These are phyloP conservation scores for Leucoma salicis DNA, from an alignment of 2,888 invertebrate species.

Conservation along the genomic window DNA sequence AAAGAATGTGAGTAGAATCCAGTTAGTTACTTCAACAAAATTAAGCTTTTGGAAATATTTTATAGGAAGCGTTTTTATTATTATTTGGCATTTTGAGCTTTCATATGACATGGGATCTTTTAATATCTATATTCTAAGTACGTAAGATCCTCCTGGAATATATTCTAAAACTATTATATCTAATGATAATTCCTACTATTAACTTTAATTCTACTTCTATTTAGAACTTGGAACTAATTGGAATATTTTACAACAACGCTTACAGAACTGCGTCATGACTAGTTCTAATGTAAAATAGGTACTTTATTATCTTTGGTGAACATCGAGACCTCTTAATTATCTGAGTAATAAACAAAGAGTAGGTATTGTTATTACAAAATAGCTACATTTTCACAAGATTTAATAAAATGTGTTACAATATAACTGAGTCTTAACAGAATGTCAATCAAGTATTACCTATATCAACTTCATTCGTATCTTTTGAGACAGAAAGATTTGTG, in stretches of 20 bases:
- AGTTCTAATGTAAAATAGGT: constrained; percentile 16
- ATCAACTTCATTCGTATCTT: too few species aligned
- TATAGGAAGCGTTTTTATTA: neutral
- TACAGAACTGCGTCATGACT: constrained; percentile 25
- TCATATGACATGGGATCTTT: neutral
- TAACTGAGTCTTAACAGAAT: too few species aligned
- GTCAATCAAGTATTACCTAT: too few species aligned
- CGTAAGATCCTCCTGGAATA: constrained; percentile 9
- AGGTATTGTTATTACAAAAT: too few species aligned
- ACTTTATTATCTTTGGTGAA: constrained; percentile 25
- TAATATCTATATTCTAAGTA: constrained; percentile 18
- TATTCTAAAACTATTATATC: constrained; percentile 2
- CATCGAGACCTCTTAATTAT: too few species aligned
- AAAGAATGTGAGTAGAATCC: too few species aligned
- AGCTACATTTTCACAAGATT: too few species aligned
- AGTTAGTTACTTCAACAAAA: too few species aligned
- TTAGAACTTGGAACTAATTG: too few species aligned
- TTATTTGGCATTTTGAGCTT: neutral
- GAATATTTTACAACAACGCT: constrained; percentile 15
- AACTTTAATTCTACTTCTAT: constrained; percentile 10
- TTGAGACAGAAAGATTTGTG: too few species aligned
- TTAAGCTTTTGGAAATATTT: neutral
- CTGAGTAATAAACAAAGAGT: too few species aligned
- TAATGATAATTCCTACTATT: constrained; percentile 1
- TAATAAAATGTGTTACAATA: too few species aligned